These are phyloP conservation scores for Kryptolebias marmoratus DNA, from an alignment of 2,113 vertebrate species.

Conservation along the genomic window DNA sequence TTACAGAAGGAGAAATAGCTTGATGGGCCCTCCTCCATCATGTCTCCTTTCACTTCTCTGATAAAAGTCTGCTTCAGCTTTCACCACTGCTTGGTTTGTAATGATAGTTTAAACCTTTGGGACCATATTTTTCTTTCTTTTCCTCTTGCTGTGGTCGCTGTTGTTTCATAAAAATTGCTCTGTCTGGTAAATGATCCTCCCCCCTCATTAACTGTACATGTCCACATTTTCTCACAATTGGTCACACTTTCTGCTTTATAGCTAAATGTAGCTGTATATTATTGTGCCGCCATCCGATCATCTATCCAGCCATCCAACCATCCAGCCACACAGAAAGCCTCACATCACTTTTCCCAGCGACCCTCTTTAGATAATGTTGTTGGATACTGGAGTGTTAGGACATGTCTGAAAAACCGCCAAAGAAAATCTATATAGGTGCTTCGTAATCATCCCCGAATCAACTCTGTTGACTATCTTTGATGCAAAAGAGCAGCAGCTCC, in stretches of 20 bases:
- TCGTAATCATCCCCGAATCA: not conserved
- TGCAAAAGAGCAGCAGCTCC: not conserved
- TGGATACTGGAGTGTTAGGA: not conserved
- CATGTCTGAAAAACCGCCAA: not conserved
- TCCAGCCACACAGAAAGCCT: not conserved
- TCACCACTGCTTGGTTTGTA: constrained; percentile 29
- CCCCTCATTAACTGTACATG: not conserved
- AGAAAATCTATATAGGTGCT: not conserved
- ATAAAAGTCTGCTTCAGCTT: constrained; percentile 38
- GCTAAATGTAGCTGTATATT: not conserved
- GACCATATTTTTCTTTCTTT: constrained; percentile 25
- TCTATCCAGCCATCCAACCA: not conserved
- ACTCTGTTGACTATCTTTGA: not conserved
- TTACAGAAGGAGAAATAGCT: constrained; percentile 37
- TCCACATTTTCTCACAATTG: not conserved
- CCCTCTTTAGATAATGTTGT: too few relatives aligned
- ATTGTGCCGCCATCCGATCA: not conserved
- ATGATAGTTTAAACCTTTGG: constrained; percentile 36
- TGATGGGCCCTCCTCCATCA: constrained; percentile 5
- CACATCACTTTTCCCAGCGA: too few relatives aligned
- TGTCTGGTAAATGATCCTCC: not conserved
- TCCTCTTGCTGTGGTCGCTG: not conserved
- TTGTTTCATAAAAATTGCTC: constrained; percentile 12
- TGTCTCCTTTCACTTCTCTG: constrained; percentile 28
- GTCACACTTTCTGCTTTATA: not conserved